Evolutionary conservation across 2,797 vertebrate species (phyloP).

Genomic region (Nothura maculosa): DNA sequence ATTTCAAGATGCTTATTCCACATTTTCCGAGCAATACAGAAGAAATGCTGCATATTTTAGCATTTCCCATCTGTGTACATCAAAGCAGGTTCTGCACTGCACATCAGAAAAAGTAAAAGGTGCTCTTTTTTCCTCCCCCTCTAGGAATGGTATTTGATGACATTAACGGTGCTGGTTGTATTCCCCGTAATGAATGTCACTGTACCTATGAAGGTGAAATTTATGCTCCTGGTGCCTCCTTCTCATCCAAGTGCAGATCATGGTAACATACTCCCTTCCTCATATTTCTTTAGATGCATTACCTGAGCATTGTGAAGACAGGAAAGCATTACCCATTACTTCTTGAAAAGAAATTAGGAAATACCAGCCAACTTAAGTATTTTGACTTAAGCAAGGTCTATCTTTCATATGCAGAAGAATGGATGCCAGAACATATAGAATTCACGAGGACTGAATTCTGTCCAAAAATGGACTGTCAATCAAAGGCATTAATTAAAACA

Average conservation of each 20-base stretch:
- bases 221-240: slow-evolving; percentile 77
- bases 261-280: slow-evolving; percentile 72
- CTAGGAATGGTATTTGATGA: slow-evolving; percentile 85
- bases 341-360: neutral
- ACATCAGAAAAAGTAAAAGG: neutral
- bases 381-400: rapidly evolving
- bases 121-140: neutral
- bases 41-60: neutral
- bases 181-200: slow-evolving; percentile 73
- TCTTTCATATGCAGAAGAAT: neutral
- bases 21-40: neutral
- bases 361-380: neutral
- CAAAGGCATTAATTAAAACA: neutral
- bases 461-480: neutral
- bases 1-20: neutral
- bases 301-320: neutral
- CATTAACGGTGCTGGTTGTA: slow-evolving; percentile 76
- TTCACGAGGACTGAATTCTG: neutral
- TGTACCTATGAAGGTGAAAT: slow-evolving; percentile 77
- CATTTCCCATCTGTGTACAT: neutral
- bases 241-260: slow-evolving; percentile 77
- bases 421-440: neutral
- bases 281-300: neutral
- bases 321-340: neutral
- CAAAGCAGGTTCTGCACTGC: neutral